Evolutionary conservation across 2,888 invertebrate species (phyloP).

Genomic region (Idaea dimidiata): DNA sequence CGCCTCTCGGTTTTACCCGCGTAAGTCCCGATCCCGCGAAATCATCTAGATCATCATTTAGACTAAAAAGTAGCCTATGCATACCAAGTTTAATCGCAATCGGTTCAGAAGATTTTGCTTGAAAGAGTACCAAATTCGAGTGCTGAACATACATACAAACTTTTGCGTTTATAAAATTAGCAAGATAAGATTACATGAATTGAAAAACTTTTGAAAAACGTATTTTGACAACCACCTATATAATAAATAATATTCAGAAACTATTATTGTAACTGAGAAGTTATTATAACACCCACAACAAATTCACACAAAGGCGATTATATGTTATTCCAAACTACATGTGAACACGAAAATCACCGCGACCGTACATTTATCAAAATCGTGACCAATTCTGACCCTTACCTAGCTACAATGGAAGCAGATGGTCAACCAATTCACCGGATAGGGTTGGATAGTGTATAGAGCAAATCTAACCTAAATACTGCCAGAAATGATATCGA

Average conservation of each 20-base stretch:
- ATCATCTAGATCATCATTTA: too few species aligned
- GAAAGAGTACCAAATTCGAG: too few species aligned
- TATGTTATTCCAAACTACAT: not conserved
- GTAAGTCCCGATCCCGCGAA: too few species aligned
- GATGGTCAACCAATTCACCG: conserved; percentile 74
- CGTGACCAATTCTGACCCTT: conserved; percentile 35
- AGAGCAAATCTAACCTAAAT: conserved; percentile 63
- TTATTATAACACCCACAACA: not conserved
- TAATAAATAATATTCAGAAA: not conserved
- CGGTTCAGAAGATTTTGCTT: too few species aligned
- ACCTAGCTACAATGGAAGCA: conserved; percentile 30
- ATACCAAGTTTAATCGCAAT: too few species aligned
- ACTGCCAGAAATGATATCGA: conserved; percentile 25
- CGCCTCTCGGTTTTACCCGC: too few species aligned
- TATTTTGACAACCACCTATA: not conserved
- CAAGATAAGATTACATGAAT: too few species aligned
- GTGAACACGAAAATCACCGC: conserved; percentile 40
- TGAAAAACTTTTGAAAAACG: too few species aligned
- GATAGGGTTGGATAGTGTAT: conserved; percentile 51
- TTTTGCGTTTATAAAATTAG: too few species aligned
- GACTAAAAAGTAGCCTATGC: too few species aligned
- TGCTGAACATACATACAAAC: too few species aligned
- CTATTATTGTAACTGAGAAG: not conserved
- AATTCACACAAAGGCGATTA: not conserved
- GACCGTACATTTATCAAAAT: conserved; percentile 49